These are phyloP conservation scores for Agrotis puta DNA, from an alignment of 2,888 invertebrate species.

Conservation along the genomic window DNA sequence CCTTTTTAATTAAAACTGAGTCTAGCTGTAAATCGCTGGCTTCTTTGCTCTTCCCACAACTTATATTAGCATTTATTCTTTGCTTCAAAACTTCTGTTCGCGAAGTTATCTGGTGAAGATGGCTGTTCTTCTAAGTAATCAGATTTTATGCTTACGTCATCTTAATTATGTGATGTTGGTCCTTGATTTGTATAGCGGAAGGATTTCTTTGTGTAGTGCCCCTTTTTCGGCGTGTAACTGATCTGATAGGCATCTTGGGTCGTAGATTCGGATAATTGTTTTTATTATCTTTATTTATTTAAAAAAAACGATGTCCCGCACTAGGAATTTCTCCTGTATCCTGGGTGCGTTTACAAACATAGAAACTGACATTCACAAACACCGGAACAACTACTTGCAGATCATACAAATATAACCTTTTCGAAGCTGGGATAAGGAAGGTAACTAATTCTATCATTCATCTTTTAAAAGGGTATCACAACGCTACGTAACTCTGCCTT, in stretches of 20 bases:
- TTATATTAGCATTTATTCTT: conserved; percentile 55
- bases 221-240: conserved; percentile 2
- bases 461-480: no score
- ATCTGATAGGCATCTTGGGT: conserved; percentile 1
- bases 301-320: no score
- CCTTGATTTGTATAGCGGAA: conserved; percentile 44
- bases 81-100: conserved; percentile 53
- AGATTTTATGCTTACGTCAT: conserved; percentile 57
- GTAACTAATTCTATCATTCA: no score
- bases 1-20: conserved; percentile 5
- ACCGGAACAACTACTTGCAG: no score
- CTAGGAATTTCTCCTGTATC: no score
- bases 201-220: conserved; percentile 43
- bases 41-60: conserved; percentile 29
- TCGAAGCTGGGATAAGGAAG: no score
- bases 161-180: conserved; percentile 58
- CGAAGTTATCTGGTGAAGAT: conserved; percentile 65
- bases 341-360: no score
- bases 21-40: conserved; percentile 9
- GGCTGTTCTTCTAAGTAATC: conserved; percentile 64
- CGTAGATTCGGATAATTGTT: conserved; percentile 12
- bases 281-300: conserved; percentile 17
- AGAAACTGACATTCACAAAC: no score
- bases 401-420: no score
- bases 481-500: no score